Conservation (phyloP, 2,113 vertebrate species). For the Protobothrops mucrosquamatus region DNA sequence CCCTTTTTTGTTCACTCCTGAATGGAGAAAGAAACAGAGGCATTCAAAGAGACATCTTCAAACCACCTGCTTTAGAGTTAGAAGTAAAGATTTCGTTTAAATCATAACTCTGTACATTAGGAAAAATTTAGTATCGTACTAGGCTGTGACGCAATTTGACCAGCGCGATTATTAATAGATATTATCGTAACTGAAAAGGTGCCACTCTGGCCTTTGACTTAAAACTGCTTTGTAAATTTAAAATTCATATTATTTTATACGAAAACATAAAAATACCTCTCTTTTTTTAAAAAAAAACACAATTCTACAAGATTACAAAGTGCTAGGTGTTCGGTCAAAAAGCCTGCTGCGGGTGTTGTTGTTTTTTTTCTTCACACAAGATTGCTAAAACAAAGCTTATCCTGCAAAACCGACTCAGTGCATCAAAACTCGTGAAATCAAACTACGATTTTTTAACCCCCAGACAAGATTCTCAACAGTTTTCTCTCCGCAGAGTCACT, state of each 20-base stretch:
- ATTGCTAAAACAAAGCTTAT: conserved; percentile 34
- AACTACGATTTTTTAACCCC: conserved; percentile 26
- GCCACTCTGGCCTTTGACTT: conserved; percentile 37
- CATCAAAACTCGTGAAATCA: conserved; percentile 39
- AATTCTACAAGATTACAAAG: conserved; percentile 52
- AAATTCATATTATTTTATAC: conserved; percentile 30
- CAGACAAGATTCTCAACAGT: conserved; percentile 13
- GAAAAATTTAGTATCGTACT: conserved; percentile 41
- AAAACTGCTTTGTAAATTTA: conserved; percentile 6
- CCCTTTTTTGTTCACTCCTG: conserved; percentile 40
- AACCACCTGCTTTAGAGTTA: conserved; percentile 33
- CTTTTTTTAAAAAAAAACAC: conserved; percentile 7
- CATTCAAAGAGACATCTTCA: conserved; percentile 27
- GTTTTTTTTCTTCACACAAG: conserved; percentile 24
- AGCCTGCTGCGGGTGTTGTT: conserved; percentile 32
- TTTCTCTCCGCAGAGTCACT: conserved; percentile 18
- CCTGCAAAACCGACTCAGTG: conserved; percentile 44
- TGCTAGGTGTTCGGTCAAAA: conserved; percentile 49
- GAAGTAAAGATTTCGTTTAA: conserved; percentile 38
- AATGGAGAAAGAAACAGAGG: not conserved
- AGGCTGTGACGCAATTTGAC: conserved; percentile 28
- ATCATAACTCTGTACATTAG: conserved; percentile 10
- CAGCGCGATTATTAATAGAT: conserved; percentile 35
- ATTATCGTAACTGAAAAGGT: conserved; percentile 44
- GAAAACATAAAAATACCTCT: conserved; percentile 30